Conservation (phyloP, 2,888 invertebrate species). For the Ferrisia virgata region DNA sequence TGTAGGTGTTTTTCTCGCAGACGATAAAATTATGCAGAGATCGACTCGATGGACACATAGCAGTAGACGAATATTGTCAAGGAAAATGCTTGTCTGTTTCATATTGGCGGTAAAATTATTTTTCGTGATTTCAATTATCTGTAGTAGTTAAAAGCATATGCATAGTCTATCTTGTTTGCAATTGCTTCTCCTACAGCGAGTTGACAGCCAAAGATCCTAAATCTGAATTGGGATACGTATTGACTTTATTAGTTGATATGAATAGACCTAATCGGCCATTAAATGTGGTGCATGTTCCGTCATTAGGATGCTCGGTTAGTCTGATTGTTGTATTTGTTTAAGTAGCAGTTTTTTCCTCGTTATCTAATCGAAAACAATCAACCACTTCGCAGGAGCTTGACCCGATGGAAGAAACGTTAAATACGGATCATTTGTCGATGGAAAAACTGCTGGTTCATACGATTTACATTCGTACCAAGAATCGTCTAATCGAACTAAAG, state of each 20-base stretch:
- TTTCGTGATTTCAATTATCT: slow-evolving; percentile 46
- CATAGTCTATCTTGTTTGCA: background rate
- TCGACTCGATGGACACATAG: slow-evolving; percentile 81
- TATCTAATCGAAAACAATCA: background rate
- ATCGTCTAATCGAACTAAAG: slow-evolving; percentile 77
- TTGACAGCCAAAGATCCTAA: slow-evolving; percentile 67
- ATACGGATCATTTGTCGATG: slow-evolving; percentile 90
- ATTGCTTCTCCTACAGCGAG: slow-evolving; percentile 53
- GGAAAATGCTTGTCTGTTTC: slow-evolving; percentile 88
- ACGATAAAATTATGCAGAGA: slow-evolving; percentile 83
- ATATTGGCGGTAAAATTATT: slow-evolving; percentile 73
- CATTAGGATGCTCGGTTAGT: slow-evolving; percentile 59
- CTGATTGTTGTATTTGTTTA: background rate
- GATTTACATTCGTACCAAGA: slow-evolving; percentile 86
- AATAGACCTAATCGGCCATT: slow-evolving; percentile 75
- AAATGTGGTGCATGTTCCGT: slow-evolving; percentile 66
- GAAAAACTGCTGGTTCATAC: slow-evolving; percentile 92
- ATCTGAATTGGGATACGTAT: slow-evolving; percentile 81
- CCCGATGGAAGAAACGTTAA: slow-evolving; percentile 72
- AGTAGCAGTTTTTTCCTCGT: background rate
- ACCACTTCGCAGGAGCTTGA: slow-evolving; percentile 60
- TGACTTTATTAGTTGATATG: slow-evolving; percentile 84
- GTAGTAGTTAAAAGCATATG: background rate
- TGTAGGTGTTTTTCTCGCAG: slow-evolving; percentile 75
- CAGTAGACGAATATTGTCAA: slow-evolving; percentile 85